These are phyloP conservation scores for Phrynosoma blainvillii DNA, from an alignment of 2,113 vertebrate genomes.

Conservation along the genomic window DNA sequence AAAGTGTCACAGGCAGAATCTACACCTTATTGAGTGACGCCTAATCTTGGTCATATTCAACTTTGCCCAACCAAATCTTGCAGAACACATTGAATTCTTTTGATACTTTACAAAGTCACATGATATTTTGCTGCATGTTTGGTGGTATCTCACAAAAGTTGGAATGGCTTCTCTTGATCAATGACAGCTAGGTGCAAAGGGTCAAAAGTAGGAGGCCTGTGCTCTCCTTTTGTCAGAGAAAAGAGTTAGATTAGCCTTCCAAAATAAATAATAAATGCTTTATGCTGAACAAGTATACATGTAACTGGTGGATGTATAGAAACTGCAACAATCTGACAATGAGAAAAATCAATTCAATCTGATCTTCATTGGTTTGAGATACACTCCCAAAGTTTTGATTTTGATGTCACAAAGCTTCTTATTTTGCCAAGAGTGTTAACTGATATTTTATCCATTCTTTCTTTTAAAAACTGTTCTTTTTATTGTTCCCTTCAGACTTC, in stretches of 20 bases:
- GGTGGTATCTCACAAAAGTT: background rate
- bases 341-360: background rate
- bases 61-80: no score
- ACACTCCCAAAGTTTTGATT: background rate
- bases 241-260: no score
- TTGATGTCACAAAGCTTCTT: background rate
- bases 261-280: constrained; percentile 3
- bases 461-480: background rate
- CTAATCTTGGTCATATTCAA: background rate
- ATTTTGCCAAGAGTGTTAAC: background rate
- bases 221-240: no score
- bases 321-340: background rate
- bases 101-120: background rate
- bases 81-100: no score
- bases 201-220: no score
- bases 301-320: constrained; percentile 28
- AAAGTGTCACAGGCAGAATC: background rate
- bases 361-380: background rate
- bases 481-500: background rate
- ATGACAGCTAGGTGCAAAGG: no score
- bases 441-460: background rate
- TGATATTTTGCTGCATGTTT: background rate
- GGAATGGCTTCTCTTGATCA: background rate
- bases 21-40: background rate
- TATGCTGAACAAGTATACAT: constrained; percentile 34